Evolutionary conservation across 1,140 invertebrate species (phyloP).

Genomic region (Nautilus pompilius): DNA sequence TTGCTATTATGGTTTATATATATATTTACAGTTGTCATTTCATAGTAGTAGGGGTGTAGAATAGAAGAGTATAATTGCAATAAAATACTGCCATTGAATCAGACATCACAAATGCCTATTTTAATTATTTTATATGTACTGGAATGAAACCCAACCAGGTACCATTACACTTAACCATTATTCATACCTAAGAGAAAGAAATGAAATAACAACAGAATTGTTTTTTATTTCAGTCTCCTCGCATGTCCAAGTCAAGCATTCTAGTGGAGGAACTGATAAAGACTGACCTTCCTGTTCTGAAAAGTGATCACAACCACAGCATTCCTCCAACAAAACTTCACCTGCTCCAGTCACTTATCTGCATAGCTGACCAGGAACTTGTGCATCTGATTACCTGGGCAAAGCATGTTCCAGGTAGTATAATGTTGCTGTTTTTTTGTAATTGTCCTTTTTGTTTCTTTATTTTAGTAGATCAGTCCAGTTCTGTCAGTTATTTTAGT

Average conservation of each 20-base stretch:
- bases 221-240: slow-evolving; percentile 28
- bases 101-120: too few species aligned
- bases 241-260: slow-evolving; percentile 27
- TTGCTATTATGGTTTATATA: too few species aligned
- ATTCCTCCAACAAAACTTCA: slow-evolving; percentile 36
- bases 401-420: slow-evolving; percentile 48
- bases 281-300: slow-evolving; percentile 39
- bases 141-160: too few species aligned
- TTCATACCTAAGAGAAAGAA: too few species aligned
- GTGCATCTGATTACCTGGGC: slow-evolving; percentile 51
- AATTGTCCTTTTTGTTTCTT: not conserved
- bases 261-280: slow-evolving; percentile 43
- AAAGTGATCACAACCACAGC: slow-evolving; percentile 43
- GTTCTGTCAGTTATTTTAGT: not conserved
- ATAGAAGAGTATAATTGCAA: too few species aligned
- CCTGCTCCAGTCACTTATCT: slow-evolving; percentile 41
- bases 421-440: not conserved
- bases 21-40: too few species aligned
- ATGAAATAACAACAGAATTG: too few species aligned
- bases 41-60: too few species aligned
- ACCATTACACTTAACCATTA: too few species aligned
- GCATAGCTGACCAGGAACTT: slow-evolving; percentile 45
- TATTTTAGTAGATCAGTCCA: not conserved
- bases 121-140: too few species aligned
- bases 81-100: too few species aligned